Base-by-base conservation (phyloP, 2,888 invertebrate genomes). In the Temnothorax ravouxi region DNA sequence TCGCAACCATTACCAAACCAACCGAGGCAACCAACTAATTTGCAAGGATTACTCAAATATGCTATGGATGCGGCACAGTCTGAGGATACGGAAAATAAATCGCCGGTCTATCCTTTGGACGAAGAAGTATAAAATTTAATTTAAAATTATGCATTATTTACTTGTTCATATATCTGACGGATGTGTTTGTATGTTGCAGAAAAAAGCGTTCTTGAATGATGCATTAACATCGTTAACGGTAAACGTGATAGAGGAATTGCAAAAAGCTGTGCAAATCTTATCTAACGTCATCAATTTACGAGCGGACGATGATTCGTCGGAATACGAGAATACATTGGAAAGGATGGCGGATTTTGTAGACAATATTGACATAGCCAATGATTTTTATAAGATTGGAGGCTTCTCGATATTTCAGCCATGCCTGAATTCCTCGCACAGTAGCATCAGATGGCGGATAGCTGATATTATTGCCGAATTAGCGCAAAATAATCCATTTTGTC, bases 401-500 rank as follows among this genome's bases (percentile, higher is more conserved):
- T 97, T 97, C 88, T 95, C 96, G 0, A 95, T 97, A n/a, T 96
- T 98, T 82, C 95, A 96, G 0, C 95, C 96, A 0, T 97, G 97
- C 92, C 95, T 98, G 44, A 95, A 96, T 86, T 96, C 96, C 41
- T 95, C 95, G 6, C 96, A 97, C 89, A 94, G 95, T 0, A 95
- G 96, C 25, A 95, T 99, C 0, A 95, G 97, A 52, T 95, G 96
- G 84, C 95, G 95, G 56, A 96, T 97, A 2, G 97, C 97, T 15
- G 96, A 96, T 44, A 95, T 98, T 18, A 95, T 99, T 3, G 98
- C 97, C 0, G 97, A 97, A 91, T 94, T 98, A 83, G 97, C 97
- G 52, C 99, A 99, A 95, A 98, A 99, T 95, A 98, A 99, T 95
- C 96, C 97, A 0, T 97, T 96, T 93, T 98, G 98, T 91, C 99